These are phyloP conservation scores for Hirtodrosophila histrioides DNA, from an alignment of 2,888 invertebrate genomes.

Conservation along the genomic window DNA sequence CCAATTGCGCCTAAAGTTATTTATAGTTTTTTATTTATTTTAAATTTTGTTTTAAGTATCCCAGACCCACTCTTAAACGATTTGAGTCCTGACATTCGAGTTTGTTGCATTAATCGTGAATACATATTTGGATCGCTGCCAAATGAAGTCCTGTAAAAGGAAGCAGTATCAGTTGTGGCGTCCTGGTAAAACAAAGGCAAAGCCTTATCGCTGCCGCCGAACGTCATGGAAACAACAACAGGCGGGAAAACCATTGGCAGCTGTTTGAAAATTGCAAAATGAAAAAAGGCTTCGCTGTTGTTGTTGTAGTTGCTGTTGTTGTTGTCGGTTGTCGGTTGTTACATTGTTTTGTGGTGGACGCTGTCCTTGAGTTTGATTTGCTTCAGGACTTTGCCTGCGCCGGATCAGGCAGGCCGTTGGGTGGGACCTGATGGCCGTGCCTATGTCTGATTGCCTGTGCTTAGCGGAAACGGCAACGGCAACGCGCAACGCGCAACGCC, in stretches of 20 bases:
- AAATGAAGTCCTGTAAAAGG: conserved; percentile 31
- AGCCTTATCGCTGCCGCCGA: conserved; percentile 47
- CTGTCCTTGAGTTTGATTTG: conserved; percentile 66
- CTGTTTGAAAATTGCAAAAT: conserved; percentile 54
- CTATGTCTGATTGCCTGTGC: conserved; percentile 58
- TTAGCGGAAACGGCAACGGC: conserved; percentile 64
- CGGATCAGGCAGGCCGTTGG: not conserved
- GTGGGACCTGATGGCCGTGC: conserved; percentile 40
- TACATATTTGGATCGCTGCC: conserved; percentile 4
- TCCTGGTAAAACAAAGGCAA: conserved; percentile 46
- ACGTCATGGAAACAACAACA: conserved; percentile 35
- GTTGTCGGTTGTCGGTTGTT: conserved; percentile 37
- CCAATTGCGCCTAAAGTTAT: no score
- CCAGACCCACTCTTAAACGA: no score
- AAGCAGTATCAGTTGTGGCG: conserved; percentile 12
- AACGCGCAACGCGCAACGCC: conserved; percentile 49
- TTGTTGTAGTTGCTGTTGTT: conserved; percentile 9
- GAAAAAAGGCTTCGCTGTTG: conserved; percentile 54
- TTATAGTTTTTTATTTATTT: no score
- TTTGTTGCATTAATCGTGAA: no score
- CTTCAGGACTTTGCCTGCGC: conserved; percentile 10
- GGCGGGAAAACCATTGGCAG: conserved; percentile 29
- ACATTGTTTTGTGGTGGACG: conserved; percentile 46
- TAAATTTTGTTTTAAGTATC: no score
- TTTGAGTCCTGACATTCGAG: no score